Base-by-base conservation (phyloP, 2,888 invertebrate species). In the Antheraea yamamai region DNA sequence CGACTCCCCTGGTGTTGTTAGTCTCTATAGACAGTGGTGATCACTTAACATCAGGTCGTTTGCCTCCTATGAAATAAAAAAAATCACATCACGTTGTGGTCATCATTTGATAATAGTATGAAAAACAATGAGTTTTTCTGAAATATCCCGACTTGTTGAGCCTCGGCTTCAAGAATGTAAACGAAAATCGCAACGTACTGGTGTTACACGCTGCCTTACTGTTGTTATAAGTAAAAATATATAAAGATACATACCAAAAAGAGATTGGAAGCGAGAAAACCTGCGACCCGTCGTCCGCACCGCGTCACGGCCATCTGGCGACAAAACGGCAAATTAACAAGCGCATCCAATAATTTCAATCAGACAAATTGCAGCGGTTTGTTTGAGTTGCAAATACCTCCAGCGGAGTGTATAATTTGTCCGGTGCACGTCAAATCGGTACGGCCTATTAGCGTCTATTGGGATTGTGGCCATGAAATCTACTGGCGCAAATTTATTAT, bases 291-390 rank as follows among this genome's bases (percentile, higher is more conserved):
- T 77, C 84, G 88, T 58, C 86, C 87, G 76, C 85, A 82, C 74
- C 87, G 87, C 78, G 87, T 82, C 75, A 89, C 85, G 80, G 91
- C 85, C 92, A 93, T 93, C 94, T 94, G 93, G 39, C 73, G 87
- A 88, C 82, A 84, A 87, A 79, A 78, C 79, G 77, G 55, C 75
- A 70, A 82, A 85, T 87, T 82, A 83, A 80, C 78, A 77, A 74
- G 73, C 79, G 82, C 81, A 82, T 77, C 80, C 81, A 79, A 87
- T 88, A 84, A 88, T 86, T 86, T 83, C 81, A 82, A 84, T 85
- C 82, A 79, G 74, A 81, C 81, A 86, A 88, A 89, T 87, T 86
- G 83, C 80, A 76, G 78, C 75, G 72, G 76, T 78, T 77, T 85
- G 85, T 87, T 89, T 88, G 85, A 87, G 84, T 83, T 87, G 88